A percentile compares a stretch with the other conserved stretches of the same genome.
These are phyloP conservation scores for Ophraella communa DNA, from an alignment of 2,888 invertebrate species.

Conservation along the genomic window DNA sequence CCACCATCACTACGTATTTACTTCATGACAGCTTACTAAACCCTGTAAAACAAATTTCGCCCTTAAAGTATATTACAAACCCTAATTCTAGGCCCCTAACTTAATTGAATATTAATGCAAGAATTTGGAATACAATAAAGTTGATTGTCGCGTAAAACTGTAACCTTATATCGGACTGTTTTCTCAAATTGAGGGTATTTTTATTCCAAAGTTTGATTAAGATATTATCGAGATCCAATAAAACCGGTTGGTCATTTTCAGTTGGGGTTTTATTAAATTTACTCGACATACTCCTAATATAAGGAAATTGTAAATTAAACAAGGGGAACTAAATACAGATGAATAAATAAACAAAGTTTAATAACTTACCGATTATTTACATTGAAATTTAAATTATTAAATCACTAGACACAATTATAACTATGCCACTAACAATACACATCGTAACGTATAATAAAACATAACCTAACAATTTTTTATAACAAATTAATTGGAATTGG, in stretches of 20 bases:
- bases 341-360: background rate
- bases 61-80: background rate
- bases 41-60: background rate
- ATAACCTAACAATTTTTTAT: too few species aligned
- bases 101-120: background rate
- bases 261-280: constrained; percentile 1
- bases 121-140: background rate
- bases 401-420: background rate
- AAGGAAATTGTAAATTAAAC: background rate
- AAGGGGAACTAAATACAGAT: background rate
- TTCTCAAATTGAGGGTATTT: background rate
- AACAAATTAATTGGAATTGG: too few species aligned
- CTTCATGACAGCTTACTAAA: background rate
- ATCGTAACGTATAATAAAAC: too few species aligned
- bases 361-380: background rate
- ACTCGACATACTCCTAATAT: background rate
- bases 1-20: background rate
- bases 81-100: background rate
- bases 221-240: constrained; percentile 3
- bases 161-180: background rate
- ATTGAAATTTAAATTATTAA: background rate
- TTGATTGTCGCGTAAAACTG: background rate
- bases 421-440: background rate
- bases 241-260: background rate
- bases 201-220: background rate